Percentiles rank a stretch among this genome's conserved stretches.
These are phyloP conservation scores for Beris chalybata DNA, from an alignment of 2,888 invertebrate genomes.

Conservation along the genomic window DNA sequence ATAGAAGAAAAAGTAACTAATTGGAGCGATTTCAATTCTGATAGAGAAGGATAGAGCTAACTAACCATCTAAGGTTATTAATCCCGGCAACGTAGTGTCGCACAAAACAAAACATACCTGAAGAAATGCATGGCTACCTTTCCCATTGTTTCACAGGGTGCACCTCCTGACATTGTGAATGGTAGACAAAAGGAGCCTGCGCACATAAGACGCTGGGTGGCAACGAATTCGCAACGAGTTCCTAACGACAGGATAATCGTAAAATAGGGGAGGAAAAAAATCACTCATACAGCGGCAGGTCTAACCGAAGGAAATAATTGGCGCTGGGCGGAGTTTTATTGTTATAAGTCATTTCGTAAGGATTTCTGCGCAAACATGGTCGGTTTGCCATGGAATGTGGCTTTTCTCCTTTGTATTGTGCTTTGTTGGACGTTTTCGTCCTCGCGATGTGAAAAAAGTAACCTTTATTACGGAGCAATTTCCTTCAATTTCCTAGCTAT, in stretches of 20 bases:
- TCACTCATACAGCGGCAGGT: constrained; percentile 4
- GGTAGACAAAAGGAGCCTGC: constrained; percentile 46
- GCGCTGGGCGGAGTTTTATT: constrained; percentile 43
- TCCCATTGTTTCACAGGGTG: neutral
- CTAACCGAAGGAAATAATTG: constrained; percentile 26
- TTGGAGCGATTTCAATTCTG: too few species aligned
- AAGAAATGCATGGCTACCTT: constrained; percentile 6
- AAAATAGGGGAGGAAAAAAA: constrained; percentile 17
- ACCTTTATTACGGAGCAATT: constrained; percentile 22
- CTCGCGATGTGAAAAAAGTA: constrained; percentile 4
- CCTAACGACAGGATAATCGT: constrained; percentile 10
- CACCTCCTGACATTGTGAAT: neutral
- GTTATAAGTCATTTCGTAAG: constrained; percentile 26
- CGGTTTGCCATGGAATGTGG: too few species aligned
- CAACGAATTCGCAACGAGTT: constrained; percentile 33
- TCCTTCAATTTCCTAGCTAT: constrained; percentile 15
- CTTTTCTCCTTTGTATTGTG: neutral
- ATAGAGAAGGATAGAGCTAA: too few species aligned
- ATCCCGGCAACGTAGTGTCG: too few species aligned
- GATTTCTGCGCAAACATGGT: constrained; percentile 42
- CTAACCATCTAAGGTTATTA: too few species aligned
- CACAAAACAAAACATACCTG: too few species aligned
- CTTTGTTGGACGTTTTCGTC: constrained; percentile 7
- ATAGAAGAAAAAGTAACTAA: too few species aligned
- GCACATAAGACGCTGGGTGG: constrained; percentile 50